These are phyloP conservation scores for Lophura nycthemera DNA, from an alignment of 2,113 vertebrate species.

Conservation along the genomic window DNA sequence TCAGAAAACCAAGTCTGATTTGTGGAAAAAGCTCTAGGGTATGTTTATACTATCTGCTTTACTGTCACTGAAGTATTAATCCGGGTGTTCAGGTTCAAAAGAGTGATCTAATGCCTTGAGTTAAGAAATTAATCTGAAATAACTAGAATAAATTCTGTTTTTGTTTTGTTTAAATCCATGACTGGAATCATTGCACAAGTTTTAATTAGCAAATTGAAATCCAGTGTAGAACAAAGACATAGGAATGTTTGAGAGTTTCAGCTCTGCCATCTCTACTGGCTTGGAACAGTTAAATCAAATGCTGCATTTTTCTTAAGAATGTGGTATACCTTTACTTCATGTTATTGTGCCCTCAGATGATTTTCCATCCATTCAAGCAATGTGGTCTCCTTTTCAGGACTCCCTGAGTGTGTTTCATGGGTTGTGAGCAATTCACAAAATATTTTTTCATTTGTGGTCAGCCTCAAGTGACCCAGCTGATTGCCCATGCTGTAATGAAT, in stretches of 20 bases:
- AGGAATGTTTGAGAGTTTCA: background rate
- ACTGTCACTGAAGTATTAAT: conserved; percentile 51
- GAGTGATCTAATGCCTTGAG: background rate
- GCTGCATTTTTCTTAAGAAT: background rate
- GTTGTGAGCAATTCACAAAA: background rate
- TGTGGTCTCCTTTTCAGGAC: background rate
- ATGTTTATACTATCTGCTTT: conserved; percentile 56
- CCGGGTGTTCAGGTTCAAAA: conserved; percentile 26
- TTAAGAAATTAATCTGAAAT: conserved; percentile 45
- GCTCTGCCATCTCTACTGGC: background rate
- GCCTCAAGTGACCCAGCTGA: background rate
- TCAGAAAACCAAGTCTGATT: conserved; percentile 65
- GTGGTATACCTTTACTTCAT: accelerated
- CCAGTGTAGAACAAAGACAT: background rate
- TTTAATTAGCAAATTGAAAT: background rate
- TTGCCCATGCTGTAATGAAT: background rate
- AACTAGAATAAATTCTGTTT: background rate
- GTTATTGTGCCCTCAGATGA: background rate
- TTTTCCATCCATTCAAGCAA: background rate
- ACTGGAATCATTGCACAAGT: background rate
- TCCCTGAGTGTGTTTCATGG: background rate
- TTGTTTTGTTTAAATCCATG: background rate
- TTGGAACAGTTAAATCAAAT: background rate
- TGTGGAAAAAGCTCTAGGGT: conserved; percentile 56
- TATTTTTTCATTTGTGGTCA: background rate